A percentile compares a stretch with the other conserved stretches of the same genome.
Conservation (phyloP, 2,113 vertebrate species). For the Grammomys surdaster region DNA sequence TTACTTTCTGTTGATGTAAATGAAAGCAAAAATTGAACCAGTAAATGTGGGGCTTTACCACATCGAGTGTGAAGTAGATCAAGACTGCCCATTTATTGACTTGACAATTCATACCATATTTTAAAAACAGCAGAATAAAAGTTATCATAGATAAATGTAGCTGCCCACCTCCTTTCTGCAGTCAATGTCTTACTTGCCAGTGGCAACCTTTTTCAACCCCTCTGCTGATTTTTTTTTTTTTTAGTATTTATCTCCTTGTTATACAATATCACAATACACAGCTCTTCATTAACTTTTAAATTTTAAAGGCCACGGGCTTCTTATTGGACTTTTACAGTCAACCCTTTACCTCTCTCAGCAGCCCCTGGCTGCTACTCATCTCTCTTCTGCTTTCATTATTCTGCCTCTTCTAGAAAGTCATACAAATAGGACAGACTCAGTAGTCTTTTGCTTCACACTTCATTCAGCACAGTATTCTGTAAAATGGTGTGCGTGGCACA, state of each 20-base stretch:
- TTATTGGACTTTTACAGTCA: neutral
- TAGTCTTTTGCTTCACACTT: neutral
- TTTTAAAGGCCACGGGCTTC: neutral
- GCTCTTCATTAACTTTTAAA: neutral
- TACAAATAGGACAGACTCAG: neutral
- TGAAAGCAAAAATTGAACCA: slow-evolving; percentile 39
- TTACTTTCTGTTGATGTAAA: slow-evolving; percentile 23
- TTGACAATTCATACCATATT: neutral
- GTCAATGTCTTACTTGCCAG: neutral
- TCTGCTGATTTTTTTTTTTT: neutral
- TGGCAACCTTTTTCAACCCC: neutral
- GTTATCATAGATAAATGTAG: neutral
- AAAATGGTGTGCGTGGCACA: neutral
- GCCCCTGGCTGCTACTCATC: neutral
- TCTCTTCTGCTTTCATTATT: neutral
- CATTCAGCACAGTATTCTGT: neutral
- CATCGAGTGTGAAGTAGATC: neutral
- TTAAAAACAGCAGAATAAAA: neutral
- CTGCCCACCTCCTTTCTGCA: neutral
- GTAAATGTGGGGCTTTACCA: neutral
- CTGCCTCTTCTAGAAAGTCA: slow-evolving; percentile 11
- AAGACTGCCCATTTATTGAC: neutral
- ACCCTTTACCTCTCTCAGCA: neutral
- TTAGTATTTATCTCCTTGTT: neutral
- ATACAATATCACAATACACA: neutral